These are phyloP conservation scores for Stomatorhinus ivindoensis DNA, from an alignment of 2,113 vertebrate species.

Conservation along the genomic window DNA sequence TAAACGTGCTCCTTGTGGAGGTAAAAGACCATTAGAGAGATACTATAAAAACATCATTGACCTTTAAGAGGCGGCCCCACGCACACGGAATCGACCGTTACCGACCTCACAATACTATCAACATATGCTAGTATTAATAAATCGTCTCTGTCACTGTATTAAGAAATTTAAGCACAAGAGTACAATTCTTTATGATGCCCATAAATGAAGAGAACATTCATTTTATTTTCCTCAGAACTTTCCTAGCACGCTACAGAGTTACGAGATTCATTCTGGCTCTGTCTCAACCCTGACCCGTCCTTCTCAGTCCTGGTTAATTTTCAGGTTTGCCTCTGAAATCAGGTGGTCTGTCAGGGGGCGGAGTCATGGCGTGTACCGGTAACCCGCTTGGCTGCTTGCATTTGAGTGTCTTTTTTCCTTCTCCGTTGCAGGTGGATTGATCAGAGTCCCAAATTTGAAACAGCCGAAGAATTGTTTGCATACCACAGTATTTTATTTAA, in stretches of 20 bases:
- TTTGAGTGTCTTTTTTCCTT: background rate
- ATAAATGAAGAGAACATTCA: conserved; percentile 78
- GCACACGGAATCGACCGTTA: conserved; percentile 37
- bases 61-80: conserved; percentile 48
- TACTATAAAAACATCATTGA: conserved; percentile 63
- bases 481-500: no score
- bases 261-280: conserved; percentile 73
- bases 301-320: conserved; percentile 30
- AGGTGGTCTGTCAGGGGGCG: background rate
- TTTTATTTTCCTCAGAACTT: conserved; percentile 73
- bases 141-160: conserved; percentile 83
- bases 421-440: background rate
- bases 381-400: background rate
- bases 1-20: conserved; percentile 5
- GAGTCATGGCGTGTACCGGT: background rate
- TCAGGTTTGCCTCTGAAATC: background rate
- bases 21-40: conserved; percentile 42
- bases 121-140: conserved; percentile 83
- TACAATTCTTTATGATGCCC: conserved; percentile 79
- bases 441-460: background rate
- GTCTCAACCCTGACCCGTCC: conserved; percentile 27
- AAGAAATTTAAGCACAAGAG: conserved; percentile 85
- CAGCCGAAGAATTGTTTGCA: background rate
- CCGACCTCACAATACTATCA: conserved; percentile 51
- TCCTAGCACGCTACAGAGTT: conserved; percentile 63